Percentiles rank a stretch among this genome's conserved stretches.
phyloP scores from a whole-genome alignment of 2,113 vertebrate genomes.

The Malurus melanocephalus region DNA sequence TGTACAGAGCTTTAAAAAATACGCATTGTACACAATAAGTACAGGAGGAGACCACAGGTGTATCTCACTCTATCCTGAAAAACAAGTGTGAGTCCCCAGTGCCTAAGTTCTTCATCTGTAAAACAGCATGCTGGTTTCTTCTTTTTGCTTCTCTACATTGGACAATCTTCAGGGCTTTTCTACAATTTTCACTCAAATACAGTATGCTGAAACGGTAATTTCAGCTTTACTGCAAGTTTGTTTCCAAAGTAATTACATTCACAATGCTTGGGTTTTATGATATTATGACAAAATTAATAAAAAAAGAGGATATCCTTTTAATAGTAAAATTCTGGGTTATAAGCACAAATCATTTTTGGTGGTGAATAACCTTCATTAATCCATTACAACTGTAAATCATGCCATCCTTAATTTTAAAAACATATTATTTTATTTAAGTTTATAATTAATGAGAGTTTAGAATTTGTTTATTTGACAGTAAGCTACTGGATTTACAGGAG shows the following conservation, averaged over 20 bases:
- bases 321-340: not conserved
- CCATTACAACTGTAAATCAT: not conserved
- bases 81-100: not conserved
- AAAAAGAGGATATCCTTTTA: not conserved
- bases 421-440: not conserved
- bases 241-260: not conserved
- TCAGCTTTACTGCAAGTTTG: not conserved
- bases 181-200: rapidly evolving
- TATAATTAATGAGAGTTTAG: not conserved
- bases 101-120: not conserved
- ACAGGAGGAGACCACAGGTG: not conserved
- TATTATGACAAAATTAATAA: not conserved
- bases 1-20: not conserved
- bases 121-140: not conserved
- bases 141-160: not conserved
- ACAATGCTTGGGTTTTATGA: not conserved
- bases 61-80: not conserved
- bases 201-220: not conserved
- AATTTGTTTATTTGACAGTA: not conserved
- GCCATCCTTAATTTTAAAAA: not conserved
- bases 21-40: rapidly evolving
- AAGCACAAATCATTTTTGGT: not conserved
- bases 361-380: not conserved
- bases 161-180: not conserved
- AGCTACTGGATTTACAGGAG: not conserved